Percentiles rank a stretch among this genome's conserved stretches.
phyloP scores from a whole-genome alignment of 2,113 vertebrate genomes.

The Piprites chloris region DNA sequence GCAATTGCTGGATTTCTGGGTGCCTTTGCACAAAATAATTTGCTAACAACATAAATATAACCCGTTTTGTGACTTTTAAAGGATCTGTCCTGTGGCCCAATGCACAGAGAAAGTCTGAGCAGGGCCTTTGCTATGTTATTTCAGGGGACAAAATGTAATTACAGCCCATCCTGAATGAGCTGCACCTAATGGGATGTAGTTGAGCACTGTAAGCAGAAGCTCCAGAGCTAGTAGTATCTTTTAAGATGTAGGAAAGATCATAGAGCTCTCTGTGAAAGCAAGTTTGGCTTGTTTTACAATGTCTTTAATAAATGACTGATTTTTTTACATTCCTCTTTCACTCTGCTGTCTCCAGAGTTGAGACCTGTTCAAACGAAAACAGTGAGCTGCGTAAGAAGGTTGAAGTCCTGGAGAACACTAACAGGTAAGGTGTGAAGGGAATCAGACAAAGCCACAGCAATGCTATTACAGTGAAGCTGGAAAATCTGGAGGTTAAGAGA shows the following conservation, averaged over 20 bases:
- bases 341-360: constrained; percentile 81
- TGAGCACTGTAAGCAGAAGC: not conserved
- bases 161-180: not conserved
- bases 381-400: constrained; percentile 93
- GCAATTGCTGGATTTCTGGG: not conserved
- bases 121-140: not conserved
- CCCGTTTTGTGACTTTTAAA: not conserved
- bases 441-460: accelerated
- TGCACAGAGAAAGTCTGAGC: not conserved
- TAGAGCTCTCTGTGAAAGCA: not conserved
- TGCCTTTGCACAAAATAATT: not conserved
- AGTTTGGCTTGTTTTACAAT: not conserved
- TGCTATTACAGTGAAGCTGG: not conserved
- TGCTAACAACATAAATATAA: not conserved
- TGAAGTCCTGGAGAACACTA: constrained; percentile 92
- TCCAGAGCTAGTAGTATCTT: not conserved
- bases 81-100: not conserved
- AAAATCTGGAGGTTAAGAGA: not conserved
- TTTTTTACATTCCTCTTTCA: not conserved
- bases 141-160: not conserved
- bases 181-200: not conserved
- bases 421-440: constrained; percentile 78
- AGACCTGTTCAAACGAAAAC: constrained; percentile 96
- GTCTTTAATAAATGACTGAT: not conserved
- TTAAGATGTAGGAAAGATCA: not conserved